Conservation (phyloP, 2,113 vertebrate genomes). For the Barnardius zonarius region DNA sequence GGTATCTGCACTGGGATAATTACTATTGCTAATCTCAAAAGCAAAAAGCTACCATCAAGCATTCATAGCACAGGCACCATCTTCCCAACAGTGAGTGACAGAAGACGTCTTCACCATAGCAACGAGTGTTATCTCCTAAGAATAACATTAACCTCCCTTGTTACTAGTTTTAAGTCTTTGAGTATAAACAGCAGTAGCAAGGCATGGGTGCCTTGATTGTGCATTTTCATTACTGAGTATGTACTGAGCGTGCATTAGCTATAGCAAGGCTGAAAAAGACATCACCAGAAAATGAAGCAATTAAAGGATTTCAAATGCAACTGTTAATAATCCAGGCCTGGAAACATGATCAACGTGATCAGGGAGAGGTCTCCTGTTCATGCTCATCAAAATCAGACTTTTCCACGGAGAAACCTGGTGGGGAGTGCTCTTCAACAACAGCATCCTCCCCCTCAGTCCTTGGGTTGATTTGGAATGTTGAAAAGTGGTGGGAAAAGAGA, state of each 20-base stretch:
- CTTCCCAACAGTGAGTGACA: slow-evolving; percentile 68
- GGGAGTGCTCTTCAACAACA: not conserved
- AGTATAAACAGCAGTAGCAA: slow-evolving; percentile 58
- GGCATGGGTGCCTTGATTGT: slow-evolving; percentile 20
- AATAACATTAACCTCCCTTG: slow-evolving; percentile 71
- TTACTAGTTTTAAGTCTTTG: slow-evolving; percentile 67
- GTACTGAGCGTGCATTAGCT: not conserved
- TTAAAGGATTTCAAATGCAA: slow-evolving; percentile 38
- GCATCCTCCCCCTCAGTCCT: not conserved
- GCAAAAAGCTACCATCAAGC: slow-evolving; percentile 61
- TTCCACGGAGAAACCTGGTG: not conserved
- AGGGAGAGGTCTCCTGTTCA: not conserved
- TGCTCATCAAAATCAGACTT: not conserved
- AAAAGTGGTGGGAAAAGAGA: not conserved
- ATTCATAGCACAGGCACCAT: slow-evolving; percentile 35
- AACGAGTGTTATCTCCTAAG: slow-evolving; percentile 68
- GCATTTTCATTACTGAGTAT: slow-evolving; percentile 61
- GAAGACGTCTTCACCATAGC: slow-evolving; percentile 71
- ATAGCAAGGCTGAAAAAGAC: slow-evolving; percentile 38
- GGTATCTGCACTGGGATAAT: not conserved
- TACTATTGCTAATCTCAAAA: slow-evolving; percentile 33
- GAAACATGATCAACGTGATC: not conserved
- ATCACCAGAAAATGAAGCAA: slow-evolving; percentile 50
- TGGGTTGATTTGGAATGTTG: not conserved
- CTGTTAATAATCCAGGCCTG: slow-evolving; percentile 16